Evolutionary conservation across 2,113 vertebrate genomes (phyloP), one percentile per base, ranked within the genome.

Genomic region (Struthio camelus): DNA sequence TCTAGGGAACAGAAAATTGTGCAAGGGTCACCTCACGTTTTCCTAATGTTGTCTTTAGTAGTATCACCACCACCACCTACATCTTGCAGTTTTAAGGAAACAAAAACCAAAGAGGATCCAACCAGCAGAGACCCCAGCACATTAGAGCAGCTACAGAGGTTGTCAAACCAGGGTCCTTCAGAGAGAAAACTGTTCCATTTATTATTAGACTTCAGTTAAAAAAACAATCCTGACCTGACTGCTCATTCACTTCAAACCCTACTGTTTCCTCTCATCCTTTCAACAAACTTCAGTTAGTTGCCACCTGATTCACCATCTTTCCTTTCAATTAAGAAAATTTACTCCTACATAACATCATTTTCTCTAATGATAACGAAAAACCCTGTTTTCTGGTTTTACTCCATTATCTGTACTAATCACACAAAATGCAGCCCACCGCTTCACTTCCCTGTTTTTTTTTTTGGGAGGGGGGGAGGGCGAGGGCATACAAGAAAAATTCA

Each of bases 321-420:
- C 20, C 51, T 66, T 59, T 11, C 27, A 16, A 20, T 70, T 80
- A 30, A 50, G 30, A 58, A 64, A 64, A 77, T 40, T 53, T 14
- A 48, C 18, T 79, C 30, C 51, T 67, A 61, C 17, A 56, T n/a
- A 82, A 67, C 27, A 17, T 83, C 2, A 0, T 62, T 62, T 62
- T 20, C 53, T 62, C n/a, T 42, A 38, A 22, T 3, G 6, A 18
- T 42, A 79, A 62, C 14, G 56, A 67, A 59, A 87, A 79, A 62
- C 7, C 7, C 17, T 8, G 5, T 38, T 56, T 54, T 61, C 30
- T 38, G 11, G 4, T 83, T 78, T 46, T 56, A 70, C 77, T n/a
- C n/a, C 1, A 0, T 32, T 7, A 50, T 17, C 18, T 1, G 0
- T 44, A 44, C 40, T 59, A 66, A 22, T 59, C 72, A 67, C 12